Base-by-base conservation (phyloP, 2,888 invertebrate genomes). In the Ochropacha duplaris region DNA sequence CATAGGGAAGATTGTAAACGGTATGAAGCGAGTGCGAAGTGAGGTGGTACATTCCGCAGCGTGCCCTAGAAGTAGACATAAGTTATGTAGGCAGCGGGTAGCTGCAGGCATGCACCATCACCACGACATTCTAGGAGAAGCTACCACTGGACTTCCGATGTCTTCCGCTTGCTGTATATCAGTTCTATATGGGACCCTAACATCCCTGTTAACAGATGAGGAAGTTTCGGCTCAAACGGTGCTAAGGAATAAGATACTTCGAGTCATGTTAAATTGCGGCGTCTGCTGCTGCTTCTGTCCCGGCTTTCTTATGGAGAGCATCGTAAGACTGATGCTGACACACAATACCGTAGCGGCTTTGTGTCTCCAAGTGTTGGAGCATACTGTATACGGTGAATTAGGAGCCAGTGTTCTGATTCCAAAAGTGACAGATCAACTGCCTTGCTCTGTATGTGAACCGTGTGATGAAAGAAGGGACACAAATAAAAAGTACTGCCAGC, bases 251-350 rank as follows among this genome's bases (percentile, higher is more conserved):
- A 88, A 93, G 59, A 72, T 94, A n/a, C 76, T 95, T 0, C 92
- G 93, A 62, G 93, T 94, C 1, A 94, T 94, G 88, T 86, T 93
- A 9, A 84, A 85, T 51, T 93, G 94, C 56, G 95, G 95, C 0
- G 94, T 93, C 0, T 95, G 95, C 72, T 95, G 95, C 73, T 95
- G 95, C 72, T 94, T 95, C 70, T 93, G 95, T 0, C 91, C 94
- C 0, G 92, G 88, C 12, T 76, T 84, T 4, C 77, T 94, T 0
- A 84, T 94, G 77, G 86, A 92, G 56, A 90, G 88, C 65, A 79
- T 94, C 12, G 91, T 94, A 0, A 79, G 93, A 19, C 80, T 94
- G 39, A 84, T 94, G 75, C 68, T 90, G 57, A 85, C 89, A 2
- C 89, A 88, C 61, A 78, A 74, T 65, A 75, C 79, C 24, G 83